Base-by-base conservation (phyloP, 1,140 invertebrate species). In the Heliconius hewitsoni region DNA sequence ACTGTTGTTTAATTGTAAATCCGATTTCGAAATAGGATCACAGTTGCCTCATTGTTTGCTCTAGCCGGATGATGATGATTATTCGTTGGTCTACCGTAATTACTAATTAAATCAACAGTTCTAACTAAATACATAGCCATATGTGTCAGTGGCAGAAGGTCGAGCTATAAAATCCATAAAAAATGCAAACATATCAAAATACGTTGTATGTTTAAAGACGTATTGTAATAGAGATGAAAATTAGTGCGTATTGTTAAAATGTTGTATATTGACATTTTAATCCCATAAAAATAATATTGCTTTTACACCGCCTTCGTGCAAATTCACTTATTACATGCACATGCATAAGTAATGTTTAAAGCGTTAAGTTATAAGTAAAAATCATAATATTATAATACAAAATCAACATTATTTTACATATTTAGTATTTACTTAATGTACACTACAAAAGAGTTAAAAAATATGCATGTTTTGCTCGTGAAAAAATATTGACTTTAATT, bases 1-100 rank as follows among this genome's bases (percentile, higher is more conserved):
- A 80, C 79, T 80, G 73, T 83, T 71, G 84, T 88, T 88, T 86
- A 85, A 86, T 90, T 89, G 81, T 85, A 85, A 87, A 88, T 89
- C 81, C 80, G 78, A 85, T 89, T 85, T 87, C 81, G 88, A 89
- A 90, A 89, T 89, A 87, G 86, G 84, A 86, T 85, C 85, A 84
- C 78, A 52, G 46, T 52, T 39, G 82, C 75, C 80, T 87, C 82
- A 87, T 89, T 89, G 88, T 89, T 86, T 83, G 75, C 76, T 77
- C 78, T 76, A 83, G 82, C 84, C 85, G 85, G 85, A 88, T 85
- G 85, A 82, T 86, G 85, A 87, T 89, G 89, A 90, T 91, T 89
- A 91, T 86, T 88, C 76, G 81, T 78, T 84, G 66, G 79, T 85
- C 79, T 82, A 89, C 83, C 84, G 79, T 83, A 80, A 81, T 79